Conservation (phyloP, 2,888 invertebrate genomes). For the Lathronympha strigana region DNA sequence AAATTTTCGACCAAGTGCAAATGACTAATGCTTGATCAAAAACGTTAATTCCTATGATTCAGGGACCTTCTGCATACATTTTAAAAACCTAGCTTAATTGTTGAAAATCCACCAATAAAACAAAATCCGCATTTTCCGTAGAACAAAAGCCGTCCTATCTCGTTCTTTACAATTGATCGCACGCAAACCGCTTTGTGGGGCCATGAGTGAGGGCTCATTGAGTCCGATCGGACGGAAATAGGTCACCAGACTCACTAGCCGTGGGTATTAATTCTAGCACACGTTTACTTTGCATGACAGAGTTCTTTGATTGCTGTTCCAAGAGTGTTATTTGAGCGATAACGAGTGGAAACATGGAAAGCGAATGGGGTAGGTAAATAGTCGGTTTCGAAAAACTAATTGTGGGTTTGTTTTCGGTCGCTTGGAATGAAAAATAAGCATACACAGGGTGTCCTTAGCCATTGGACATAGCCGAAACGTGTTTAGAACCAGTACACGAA, state of each 20-base stretch:
- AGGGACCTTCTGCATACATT: too few species aligned
- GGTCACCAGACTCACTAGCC: conserved; percentile 36
- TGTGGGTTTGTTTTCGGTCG: not conserved
- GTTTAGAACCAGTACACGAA: too few species aligned
- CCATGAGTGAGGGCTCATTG: conserved; percentile 39
- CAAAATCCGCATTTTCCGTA: not conserved
- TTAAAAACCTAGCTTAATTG: too few species aligned
- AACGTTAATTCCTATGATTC: too few species aligned
- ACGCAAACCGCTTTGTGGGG: conserved; percentile 33
- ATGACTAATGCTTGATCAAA: too few species aligned
- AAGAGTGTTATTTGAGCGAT: not conserved
- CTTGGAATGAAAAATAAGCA: not conserved
- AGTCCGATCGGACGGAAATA: conserved; percentile 31
- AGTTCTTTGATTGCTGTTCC: conserved; percentile 1
- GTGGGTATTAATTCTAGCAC: conserved; percentile 35
- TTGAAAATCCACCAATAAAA: conserved; percentile 1
- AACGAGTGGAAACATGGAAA: not conserved
- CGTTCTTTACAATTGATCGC: conserved; percentile 21
- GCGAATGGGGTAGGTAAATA: not conserved
- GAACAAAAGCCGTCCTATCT: conserved; percentile 9
- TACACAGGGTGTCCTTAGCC: not conserved
- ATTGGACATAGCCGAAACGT: too few species aligned
- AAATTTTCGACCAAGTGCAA: too few species aligned
- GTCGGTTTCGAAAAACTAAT: not conserved
- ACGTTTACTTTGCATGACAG: conserved; percentile 21